Percentiles rank a stretch among this genome's conserved stretches.
Evolutionary conservation across 2,797 vertebrate species (phyloP).

Genomic region (Malacoctenus gilli): DNA sequence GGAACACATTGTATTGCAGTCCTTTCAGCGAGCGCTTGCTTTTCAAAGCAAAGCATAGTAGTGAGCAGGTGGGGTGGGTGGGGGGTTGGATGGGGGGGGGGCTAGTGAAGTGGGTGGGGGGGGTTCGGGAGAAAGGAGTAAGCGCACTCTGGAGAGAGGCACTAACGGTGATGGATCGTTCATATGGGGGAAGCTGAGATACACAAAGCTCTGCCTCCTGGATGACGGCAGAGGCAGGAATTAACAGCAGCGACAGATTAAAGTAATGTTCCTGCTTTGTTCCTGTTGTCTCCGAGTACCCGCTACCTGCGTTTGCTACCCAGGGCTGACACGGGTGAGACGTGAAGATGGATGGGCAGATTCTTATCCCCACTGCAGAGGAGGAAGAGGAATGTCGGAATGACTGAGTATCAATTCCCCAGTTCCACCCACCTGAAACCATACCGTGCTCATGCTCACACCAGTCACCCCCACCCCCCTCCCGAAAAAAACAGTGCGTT

Average conservation of each 20-base stretch:
- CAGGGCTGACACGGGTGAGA: slow-evolving; percentile 62
- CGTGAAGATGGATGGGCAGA: slow-evolving; percentile 77
- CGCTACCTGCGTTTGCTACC: slow-evolving; percentile 64
- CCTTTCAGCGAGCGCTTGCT: slow-evolving; percentile 25
- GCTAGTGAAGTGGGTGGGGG: too few relatives aligned
- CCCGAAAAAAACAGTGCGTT: slow-evolving; percentile 60
- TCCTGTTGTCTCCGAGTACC: slow-evolving; percentile 70
- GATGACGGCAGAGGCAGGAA: slow-evolving; percentile 65
- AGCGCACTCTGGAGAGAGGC: slow-evolving; percentile 59
- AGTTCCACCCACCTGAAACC: slow-evolving; percentile 74
- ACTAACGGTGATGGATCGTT: slow-evolving; percentile 79
- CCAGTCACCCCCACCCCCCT: too few relatives aligned
- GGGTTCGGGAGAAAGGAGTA: slow-evolving; percentile 40
- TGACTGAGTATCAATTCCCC: slow-evolving; percentile 80
- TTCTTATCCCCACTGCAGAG: slow-evolving; percentile 71
- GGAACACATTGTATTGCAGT: slow-evolving; percentile 46
- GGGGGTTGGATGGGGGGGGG: slow-evolving; percentile 20
- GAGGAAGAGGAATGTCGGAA: slow-evolving; percentile 73
- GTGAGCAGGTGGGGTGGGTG: slow-evolving; percentile 27
- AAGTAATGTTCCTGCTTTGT: slow-evolving; percentile 76
- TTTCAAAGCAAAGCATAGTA: slow-evolving; percentile 52
- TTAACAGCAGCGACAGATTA: slow-evolving; percentile 72
- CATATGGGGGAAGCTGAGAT: slow-evolving; percentile 67
- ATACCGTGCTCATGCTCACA: slow-evolving; percentile 35
- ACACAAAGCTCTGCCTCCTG: slow-evolving; percentile 67